Evolutionary conservation across 92 coral and sea anemone species (phyloP), one percentile per base, ranked within the genome.

Genomic region (Porites cylindrica): DNA sequence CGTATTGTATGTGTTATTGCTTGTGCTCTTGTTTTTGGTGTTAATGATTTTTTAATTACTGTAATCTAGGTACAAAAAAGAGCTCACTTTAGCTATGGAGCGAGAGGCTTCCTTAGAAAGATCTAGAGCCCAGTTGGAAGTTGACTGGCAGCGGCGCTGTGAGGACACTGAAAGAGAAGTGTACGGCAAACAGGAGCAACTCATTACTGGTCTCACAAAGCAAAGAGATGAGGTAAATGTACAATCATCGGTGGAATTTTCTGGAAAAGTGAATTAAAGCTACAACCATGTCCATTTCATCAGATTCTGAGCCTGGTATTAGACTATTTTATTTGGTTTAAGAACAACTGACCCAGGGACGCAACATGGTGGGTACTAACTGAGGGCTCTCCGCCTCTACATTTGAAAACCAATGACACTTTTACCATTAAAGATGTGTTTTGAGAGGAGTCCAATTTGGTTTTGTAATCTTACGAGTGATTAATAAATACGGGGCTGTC

Each of bases 71-170:
- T 96, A 96, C 86, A 94, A 95, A 89, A 96, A 89, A 43, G 99
- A 96, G 75, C 92, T 96, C 54, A 76, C 98, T 2, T n/a, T 93
- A 79, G 96, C 98, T 2, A 70, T 94, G 67, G 99, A 95, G 77
- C 90, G 99, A 16, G 98, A 95, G 90, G 91, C 96, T 38, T 75
- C 90, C 84, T 79, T 88, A 3, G 98, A 96, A 80, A 92, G 93
- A 59, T 66, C 94, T 54, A 95, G 89, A 75, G 86, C 96, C 12
- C 99, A 96, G 71, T 72, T 93, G 21, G 99, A 93, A 80, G 85
- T 95, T 16, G 98, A 96, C 88, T 96, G 99, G 99, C 98, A 96
- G 70, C 94, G 99, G 18, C 90, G 98, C 26, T 96, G 96, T 81
- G 99, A 96, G 72, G 98, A 96, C 73, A 90, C 97, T 72, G 99